Evolutionary conservation across 2,888 invertebrate genomes (phyloP), one percentile per base, ranked within the genome.

Genomic region (Oxystoma pomonae): DNA sequence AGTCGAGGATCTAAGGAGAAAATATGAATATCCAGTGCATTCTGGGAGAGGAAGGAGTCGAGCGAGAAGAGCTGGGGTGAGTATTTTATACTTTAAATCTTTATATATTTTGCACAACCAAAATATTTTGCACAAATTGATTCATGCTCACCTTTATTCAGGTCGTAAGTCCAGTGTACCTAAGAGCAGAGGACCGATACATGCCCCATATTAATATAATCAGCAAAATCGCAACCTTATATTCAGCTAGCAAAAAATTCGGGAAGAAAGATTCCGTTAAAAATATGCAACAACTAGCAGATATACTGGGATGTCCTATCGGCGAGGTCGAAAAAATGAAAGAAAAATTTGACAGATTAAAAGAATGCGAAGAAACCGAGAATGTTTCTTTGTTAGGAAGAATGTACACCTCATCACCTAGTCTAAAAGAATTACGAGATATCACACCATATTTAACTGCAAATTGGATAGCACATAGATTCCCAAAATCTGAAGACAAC

Each of bases 121-220:
- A n/a, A n/a, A n/a, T n/a, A n/a, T n/a, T n/a, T n/a, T n/a, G n/a
- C n/a, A n/a, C n/a, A n/a, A n/a, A n/a, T n/a, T n/a, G n/a, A n/a
- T n/a, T n/a, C n/a, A n/a, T n/a, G n/a, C n/a, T n/a, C n/a, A n/a
- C n/a, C n/a, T n/a, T 35, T 35, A 7, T 35, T 12, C 35, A 35
- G 35, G 35, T 35, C 12, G 79, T 80, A 18, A 86, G 90, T 0
- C 90, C 91, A 0, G 87, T 90, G 58, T 86, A 86, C 7, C 80
- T 90, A 35, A 83, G 86, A 49, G 82, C 86, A 0, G 87, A 87
- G 61, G 90, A 92, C 74, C 85, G 92, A 16, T 87, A 87, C 68
- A 93, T 94, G 92, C 93, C 94, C 0, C 92, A 91, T 73, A 93
- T 94, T 69, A 92, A 94, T 72, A 88, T 94, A n/a, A 94, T 94